Evolutionary conservation across 2,888 invertebrate species (phyloP), one percentile per base, ranked within the genome.

Genomic region (Dusona sp.): DNA sequence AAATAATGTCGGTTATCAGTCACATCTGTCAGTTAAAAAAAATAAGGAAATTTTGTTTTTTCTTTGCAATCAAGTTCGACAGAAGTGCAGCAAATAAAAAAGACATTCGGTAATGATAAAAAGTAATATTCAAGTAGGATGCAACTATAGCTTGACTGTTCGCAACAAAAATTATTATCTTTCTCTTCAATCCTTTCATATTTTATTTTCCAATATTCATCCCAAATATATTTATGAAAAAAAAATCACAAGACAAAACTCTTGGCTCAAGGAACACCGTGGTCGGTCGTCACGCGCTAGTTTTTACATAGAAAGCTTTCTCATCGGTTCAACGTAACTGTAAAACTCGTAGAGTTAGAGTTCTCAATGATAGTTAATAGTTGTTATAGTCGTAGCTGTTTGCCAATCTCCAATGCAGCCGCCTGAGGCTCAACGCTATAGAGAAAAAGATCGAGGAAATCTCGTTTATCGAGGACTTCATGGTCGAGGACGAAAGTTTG

Each of bases 251-350:
- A 70, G 13, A 22, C 29, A 42, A 61, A 45, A 61, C 48, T 13
- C 13, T n/a, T 25, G 22, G 65, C 38, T 25, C 64, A 25, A 19
- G 78, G 42, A 36, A 74, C 57, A 48, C 51, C 36, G 9, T 25
- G 54, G 67, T 36, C 68, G 83, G 73, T 67, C 86, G 89, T 87
- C 87, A 88, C 79, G 88, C 88, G 84, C 87, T 86, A 88, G 85
- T 88, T 88, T 89, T 88, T 87, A 80, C 83, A 72, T 73, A 70
- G 87, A 88, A 88, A 87, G 85, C 73, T 88, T 54, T 87, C 64
- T 33, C 79, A 73, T 67, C 83, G 81, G 82, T 85, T 86, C 81
- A 85, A 81, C 74, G 79, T 83, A 87, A 88, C 84, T 88, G 86
- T 82, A 84, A 85, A 87, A 61, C 79, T 16, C 80, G 72, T 70